These are phyloP conservation scores for Hormiphora californensis DNA, from an alignment of 37 sponge, comb jelly and placozoan species.

Conservation along the genomic window DNA sequence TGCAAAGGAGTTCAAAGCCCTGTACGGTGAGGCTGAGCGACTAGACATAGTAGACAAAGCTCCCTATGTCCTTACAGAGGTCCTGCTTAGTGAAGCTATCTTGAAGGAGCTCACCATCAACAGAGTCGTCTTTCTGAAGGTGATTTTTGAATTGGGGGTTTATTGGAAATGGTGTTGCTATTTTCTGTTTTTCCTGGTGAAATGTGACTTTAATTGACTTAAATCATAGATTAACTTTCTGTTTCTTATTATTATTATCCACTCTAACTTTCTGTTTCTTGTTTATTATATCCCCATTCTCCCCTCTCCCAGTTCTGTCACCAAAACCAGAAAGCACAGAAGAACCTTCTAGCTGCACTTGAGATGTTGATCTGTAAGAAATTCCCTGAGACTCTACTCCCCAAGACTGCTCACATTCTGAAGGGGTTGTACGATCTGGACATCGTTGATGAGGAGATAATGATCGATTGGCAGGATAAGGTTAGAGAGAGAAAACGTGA, in stretches of 20 bases:
- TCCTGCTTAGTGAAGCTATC: constrained; percentile 72
- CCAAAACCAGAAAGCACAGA: constrained; percentile 83
- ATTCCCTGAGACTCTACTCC: constrained; percentile 67
- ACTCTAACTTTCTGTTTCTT: background rate
- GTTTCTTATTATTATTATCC: no score
- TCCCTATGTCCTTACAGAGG: constrained; percentile 82
- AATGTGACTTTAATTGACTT: background rate
- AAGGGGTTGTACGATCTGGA: constrained; percentile 92
- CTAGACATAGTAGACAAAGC: constrained; percentile 93
- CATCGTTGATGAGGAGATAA: constrained; percentile 83
- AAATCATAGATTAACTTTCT: background rate
- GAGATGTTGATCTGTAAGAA: constrained; percentile 81
- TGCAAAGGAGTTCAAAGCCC: constrained; percentile 55
- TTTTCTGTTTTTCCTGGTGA: background rate
- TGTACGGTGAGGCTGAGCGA: constrained; percentile 86
- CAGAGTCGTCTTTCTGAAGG: constrained; percentile 78
- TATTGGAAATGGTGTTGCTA: no score
- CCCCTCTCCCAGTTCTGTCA: constrained; percentile 68
- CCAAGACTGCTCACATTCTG: constrained; percentile 80
- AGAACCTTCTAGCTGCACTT: constrained; percentile 78
- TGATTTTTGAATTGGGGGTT: constrained; percentile 37
- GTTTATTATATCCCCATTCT: background rate
- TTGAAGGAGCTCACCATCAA: constrained; percentile 76
- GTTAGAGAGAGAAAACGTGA: constrained; percentile 55
- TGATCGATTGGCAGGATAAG: constrained; percentile 92